Base-by-base conservation (phyloP, 2,888 invertebrate species). In the Eremobia ochroleuca region DNA sequence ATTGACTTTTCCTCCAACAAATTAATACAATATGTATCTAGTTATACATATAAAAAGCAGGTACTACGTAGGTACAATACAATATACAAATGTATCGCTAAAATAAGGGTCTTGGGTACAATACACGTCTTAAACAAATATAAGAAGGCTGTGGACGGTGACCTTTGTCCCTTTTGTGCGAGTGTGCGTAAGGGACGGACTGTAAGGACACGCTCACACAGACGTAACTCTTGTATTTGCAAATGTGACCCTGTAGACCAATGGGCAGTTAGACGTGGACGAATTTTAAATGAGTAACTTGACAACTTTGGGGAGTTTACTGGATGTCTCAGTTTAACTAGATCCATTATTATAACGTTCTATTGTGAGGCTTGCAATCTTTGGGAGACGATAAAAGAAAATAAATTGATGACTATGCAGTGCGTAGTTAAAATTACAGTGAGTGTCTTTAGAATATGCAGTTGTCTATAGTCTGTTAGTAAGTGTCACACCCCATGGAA, bases 61-160 rank as follows among this genome's bases (percentile, higher is more conserved):
- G 88, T 88, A 88, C 85, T 84, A 88, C 81, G 67, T 40, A 40
- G 37, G 37, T 46, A 88, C 89, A 89, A 90, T 89, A 90, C 91
- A 86, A 92, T 90, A 90, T 90, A 90, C 88, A 92, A 91, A 91
- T 90, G 89, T 91, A 90, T 91, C 87, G 89, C 88, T 90, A 89
- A 91, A 91, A 92, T 92, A 94, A 93, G 95, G 94, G 94, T 94
- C 92, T 90, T 89, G 80, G 92, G 91, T 86, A 94, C 95, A 94
- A 95, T 95, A 95, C 94, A 94, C 91, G 95, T 94, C 96, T 97
- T 96, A 96, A 96, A 96, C 96, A 97, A 97, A 97, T 96, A 96
- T 96, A 97, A 96, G 96, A 96, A 96, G 93, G 92, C 92, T 92
- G 92, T 94, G 94, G 96, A 94, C 95, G 95, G 96, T 95, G 96